phyloP scores from a whole-genome alignment of 2,888 invertebrate species.

The Euphydryas editha region DNA sequence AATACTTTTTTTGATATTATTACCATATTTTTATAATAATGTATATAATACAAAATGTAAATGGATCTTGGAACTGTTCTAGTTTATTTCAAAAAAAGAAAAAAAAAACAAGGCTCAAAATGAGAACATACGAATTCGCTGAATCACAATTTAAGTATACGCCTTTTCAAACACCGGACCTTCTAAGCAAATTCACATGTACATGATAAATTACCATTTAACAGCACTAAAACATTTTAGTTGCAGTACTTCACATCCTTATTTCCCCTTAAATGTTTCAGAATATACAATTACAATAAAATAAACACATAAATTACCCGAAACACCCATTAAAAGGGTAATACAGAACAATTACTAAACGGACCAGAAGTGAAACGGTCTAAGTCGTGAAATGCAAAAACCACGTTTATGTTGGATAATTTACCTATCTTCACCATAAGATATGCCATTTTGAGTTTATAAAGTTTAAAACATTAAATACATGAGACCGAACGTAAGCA shows the following conservation, averaged over 20 bases:
- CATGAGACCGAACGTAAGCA: too few species aligned
- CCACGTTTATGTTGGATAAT: conserved; percentile 44
- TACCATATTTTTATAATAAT: too few species aligned
- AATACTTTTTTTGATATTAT: too few species aligned
- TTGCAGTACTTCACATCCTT: conserved; percentile 21
- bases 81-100: too few species aligned
- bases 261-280: conserved; percentile 24
- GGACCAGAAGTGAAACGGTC: conserved; percentile 19
- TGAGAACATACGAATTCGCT: too few species aligned
- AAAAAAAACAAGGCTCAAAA: too few species aligned
- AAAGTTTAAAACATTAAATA: background rate
- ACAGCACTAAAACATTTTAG: conserved; percentile 17
- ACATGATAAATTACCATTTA: conserved; percentile 2
- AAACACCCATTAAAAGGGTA: conserved; percentile 29
- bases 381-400: conserved; percentile 45
- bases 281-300: conserved; percentile 33
- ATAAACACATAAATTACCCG: conserved; percentile 33
- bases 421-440: conserved; percentile 43
- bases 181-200: background rate
- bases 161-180: background rate
- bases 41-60: too few species aligned
- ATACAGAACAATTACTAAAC: conserved; percentile 31
- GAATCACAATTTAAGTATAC: background rate
- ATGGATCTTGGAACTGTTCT: too few species aligned
- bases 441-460: background rate